Conservation (phyloP, 2,888 invertebrate species). For the Liposcelis brunnea region DNA sequence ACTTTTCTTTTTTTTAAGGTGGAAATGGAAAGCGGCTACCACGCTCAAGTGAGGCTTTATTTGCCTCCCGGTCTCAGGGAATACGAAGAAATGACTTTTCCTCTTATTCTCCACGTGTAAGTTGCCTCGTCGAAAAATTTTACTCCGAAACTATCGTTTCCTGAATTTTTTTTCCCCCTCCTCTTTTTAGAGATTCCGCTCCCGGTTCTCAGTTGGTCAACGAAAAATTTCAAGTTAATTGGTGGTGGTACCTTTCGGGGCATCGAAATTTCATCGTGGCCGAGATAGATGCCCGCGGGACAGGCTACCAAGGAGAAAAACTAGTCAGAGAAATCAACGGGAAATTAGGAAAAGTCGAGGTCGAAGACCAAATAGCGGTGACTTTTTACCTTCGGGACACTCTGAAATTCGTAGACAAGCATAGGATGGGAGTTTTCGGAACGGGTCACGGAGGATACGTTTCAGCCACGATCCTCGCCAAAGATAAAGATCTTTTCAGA, state of each 20-base stretch:
- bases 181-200: slow-evolving; percentile 51
- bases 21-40: slow-evolving; percentile 45
- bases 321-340: slow-evolving; percentile 55
- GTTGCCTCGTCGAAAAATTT: slow-evolving; percentile 25
- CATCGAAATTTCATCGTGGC: slow-evolving; percentile 71
- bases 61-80: slow-evolving; percentile 71
- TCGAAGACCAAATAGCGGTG: slow-evolving; percentile 38
- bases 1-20: slow-evolving; percentile 26
- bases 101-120: slow-evolving; percentile 70
- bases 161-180: slow-evolving; percentile 9
- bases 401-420: slow-evolving; percentile 62
- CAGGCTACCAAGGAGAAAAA: slow-evolving; percentile 65
- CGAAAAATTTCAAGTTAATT: slow-evolving; percentile 58
- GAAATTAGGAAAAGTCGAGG: slow-evolving; percentile 52
- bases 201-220: slow-evolving; percentile 77
- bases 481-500: slow-evolving; percentile 57
- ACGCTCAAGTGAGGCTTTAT: slow-evolving; percentile 57
- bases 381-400: slow-evolving; percentile 58
- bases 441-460: slow-evolving; percentile 80
- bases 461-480: slow-evolving; percentile 59
- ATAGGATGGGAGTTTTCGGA: slow-evolving; percentile 71
- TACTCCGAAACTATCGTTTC: no score
- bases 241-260: slow-evolving; percentile 72
- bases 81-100: slow-evolving; percentile 64
- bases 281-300: slow-evolving; percentile 76